Base-by-base conservation (phyloP, 2,113 vertebrate genomes). In the Salvelinus namaycush region DNA sequence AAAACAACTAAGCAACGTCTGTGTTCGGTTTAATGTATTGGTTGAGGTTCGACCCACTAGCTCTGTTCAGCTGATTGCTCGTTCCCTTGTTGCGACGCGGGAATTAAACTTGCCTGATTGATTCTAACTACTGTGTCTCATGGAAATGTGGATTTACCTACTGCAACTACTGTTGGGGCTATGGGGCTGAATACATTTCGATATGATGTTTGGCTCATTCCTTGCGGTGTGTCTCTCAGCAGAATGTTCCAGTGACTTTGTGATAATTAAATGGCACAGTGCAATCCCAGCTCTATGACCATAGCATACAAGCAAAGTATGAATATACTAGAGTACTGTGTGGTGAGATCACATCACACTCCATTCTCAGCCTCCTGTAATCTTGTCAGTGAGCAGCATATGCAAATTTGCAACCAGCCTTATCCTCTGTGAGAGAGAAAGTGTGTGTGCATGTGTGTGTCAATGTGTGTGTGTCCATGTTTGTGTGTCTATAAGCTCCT, bases 351-450 rank as follows among this genome's bases (percentile, higher is more conserved):
- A 64, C 79, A 76, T 6, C n/a, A 22, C 12, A 18, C 75, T 76
- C 27, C 76, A 59, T 22, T 80, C 75, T 76, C 75, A 49, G 72
- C 70, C 70, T 70, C 16, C 51, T 65, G 74, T 83, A 79, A 82
- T 88, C 74, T 80, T 76, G 67, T 81, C 81, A 26, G 76, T 44
- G 62, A 82, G 79, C 66, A 74, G 74, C 71, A 82, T 69, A 87
- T 86, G 82, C 81, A 88, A 82, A 89, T 83, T 75, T 71, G 72
- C 70, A 80, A 57, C 77, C 72, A 74, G 60, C 72, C 74, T 29
- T 69, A 27, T 5, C 34, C 16, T 29, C 13, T 57, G 64, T 57
- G 3, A 59, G 70, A 57, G 70, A 29, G 70, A 29, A 24, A 27
- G 59, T 7, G 76, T 24, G 72, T 70, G 51, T 44, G 54, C 79